Conservation (phyloP, 2,888 invertebrate species). For the Habroteleia sp. region DNA sequence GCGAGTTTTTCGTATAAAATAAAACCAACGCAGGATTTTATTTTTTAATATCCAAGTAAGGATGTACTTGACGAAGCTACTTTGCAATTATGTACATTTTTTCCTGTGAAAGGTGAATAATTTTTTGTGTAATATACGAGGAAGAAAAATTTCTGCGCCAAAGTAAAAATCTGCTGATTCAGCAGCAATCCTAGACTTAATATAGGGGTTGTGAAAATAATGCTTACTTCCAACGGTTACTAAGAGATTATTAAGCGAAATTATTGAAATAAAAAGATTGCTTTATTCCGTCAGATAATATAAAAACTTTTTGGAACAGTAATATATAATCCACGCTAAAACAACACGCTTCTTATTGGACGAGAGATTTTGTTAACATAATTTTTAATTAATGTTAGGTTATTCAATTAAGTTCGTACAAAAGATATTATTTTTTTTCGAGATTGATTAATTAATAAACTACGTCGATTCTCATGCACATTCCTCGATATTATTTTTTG, state of each 20-base stretch:
- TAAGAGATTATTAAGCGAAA: slow-evolving; percentile 56
- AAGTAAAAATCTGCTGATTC: slow-evolving; percentile 55
- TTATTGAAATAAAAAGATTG: slow-evolving; percentile 57
- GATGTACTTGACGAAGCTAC: slow-evolving; percentile 49
- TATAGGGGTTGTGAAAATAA: slow-evolving; percentile 50
- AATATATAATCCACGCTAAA: slow-evolving; percentile 32
- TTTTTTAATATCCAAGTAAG: slow-evolving; percentile 52
- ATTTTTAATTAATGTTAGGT: too few relatives aligned
- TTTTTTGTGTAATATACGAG: slow-evolving; percentile 48
- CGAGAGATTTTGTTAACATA: slow-evolving; percentile 11
- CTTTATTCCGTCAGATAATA: slow-evolving; percentile 36
- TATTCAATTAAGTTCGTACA: slow-evolving; percentile 8
- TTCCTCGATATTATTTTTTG: too few relatives aligned
- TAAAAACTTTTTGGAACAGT: slow-evolving; percentile 28
- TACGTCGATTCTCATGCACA: too few relatives aligned
- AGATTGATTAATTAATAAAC: slow-evolving; percentile 20
- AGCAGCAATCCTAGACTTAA: slow-evolving; percentile 46
- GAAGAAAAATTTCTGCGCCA: slow-evolving; percentile 38
- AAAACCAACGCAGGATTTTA: slow-evolving; percentile 18
- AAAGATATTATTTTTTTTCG: background rate
- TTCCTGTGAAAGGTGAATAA: slow-evolving; percentile 37
- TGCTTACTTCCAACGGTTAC: slow-evolving; percentile 51
- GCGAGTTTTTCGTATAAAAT: slow-evolving; percentile 28
- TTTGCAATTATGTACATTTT: slow-evolving; percentile 49
- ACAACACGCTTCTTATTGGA: slow-evolving; percentile 28